Evolutionary conservation across 2,888 invertebrate species (phyloP), one percentile per base, ranked within the genome.

Genomic region (Eupithecia vulgata): DNA sequence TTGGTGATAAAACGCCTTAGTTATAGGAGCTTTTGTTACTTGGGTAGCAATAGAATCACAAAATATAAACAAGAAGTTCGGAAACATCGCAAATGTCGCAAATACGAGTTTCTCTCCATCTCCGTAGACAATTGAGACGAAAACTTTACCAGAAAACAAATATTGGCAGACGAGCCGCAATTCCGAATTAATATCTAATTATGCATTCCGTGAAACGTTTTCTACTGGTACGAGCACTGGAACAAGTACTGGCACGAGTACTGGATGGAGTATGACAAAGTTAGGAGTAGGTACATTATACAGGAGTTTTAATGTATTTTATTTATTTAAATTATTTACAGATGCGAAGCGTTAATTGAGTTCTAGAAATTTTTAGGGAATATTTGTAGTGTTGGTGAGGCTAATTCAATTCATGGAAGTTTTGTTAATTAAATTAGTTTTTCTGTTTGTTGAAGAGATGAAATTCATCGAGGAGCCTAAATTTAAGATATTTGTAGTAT

Each of bases 161-260:
- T 73, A 79, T 73, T 74, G 70, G 70, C 76, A 75, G 74, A 71
- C 76, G 30, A 75, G 73, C 59, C 76, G 73, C 75, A 52, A 76
- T 73, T 73, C 66, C 37, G 68, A 76, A 67, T 76, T 74, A 74
- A 71, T 78, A 75, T 71, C 67, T 73, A 74, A 79, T 79, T 77
- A 76, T 48, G 67, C 64, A 77, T 75, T 72, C 72, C 57, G 52
- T 59, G 76, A 77, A 72, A 76, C 70, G 67, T 74, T 74, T 72
- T 73, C 70, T 69, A 66, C 59, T 12, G 61, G 67, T 66, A 67
- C 45, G 5, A 57, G 57, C 5, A 57, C 57, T 25, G 25, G 57
- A 52, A 52, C 4, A 21, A 21, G 52, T 25, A 25, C 57, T 25
- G 25, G 57, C 0, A 25, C 25, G 57, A 57, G 25, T 25, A 25